Percentiles rank a stretch among this genome's conserved stretches.
Conservation (phyloP, 2,888 invertebrate genomes). For the Ariolimax columbianus region DNA sequence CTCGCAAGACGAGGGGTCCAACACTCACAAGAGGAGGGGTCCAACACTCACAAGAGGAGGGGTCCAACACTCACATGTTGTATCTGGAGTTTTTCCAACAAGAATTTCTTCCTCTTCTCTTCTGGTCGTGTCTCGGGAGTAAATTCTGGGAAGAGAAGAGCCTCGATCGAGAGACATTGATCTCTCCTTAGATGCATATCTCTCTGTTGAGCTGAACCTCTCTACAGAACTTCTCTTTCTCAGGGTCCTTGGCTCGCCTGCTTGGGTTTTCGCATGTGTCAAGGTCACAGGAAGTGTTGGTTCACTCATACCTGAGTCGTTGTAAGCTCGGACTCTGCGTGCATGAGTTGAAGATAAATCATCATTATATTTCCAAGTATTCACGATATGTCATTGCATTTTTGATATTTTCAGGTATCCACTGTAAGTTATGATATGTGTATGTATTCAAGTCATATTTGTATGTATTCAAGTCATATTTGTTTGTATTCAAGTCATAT, state of each 20-base stretch:
- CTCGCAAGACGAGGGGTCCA: too few species aligned
- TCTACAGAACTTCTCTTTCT: slow-evolving; percentile 54
- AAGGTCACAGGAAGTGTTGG: slow-evolving; percentile 86
- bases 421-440: too few species aligned
- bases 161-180: slow-evolving; percentile 50
- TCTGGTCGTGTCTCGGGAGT: slow-evolving; percentile 40
- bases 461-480: too few species aligned
- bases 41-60: too few species aligned
- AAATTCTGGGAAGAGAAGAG: slow-evolving; percentile 36
- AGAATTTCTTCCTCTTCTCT: slow-evolving; percentile 43
- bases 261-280: slow-evolving; percentile 55
- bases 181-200: slow-evolving; percentile 37
- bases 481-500: too few species aligned
- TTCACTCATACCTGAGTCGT: slow-evolving; percentile 96
- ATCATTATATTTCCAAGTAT: too few species aligned
- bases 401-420: too few species aligned
- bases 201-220: slow-evolving; percentile 51
- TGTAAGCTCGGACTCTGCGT: slow-evolving; percentile 95
- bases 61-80: slow-evolving; percentile 50
- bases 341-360: too few species aligned
- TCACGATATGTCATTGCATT: too few species aligned
- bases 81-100: slow-evolving; percentile 54
- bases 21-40: too few species aligned
- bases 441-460: too few species aligned
- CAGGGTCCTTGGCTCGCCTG: slow-evolving; percentile 46